Evolutionary conservation across 2,113 vertebrate genomes (phyloP), one percentile per base, ranked within the genome.

Genomic region (Ctenomys sociabilis): DNA sequence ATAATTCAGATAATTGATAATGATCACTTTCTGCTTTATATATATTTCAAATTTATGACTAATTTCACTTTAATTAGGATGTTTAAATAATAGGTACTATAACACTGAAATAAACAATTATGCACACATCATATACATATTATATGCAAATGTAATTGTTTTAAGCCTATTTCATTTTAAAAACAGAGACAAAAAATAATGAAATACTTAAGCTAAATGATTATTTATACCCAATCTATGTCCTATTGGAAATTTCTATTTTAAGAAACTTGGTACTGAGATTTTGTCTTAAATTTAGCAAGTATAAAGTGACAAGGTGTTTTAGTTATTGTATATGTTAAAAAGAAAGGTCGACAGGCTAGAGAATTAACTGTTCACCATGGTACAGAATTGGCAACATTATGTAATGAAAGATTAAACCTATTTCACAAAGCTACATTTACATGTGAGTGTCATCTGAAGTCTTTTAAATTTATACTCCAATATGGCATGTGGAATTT

Each of bases 291-390:
- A 43, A 40, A 93, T 96, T 95, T 96, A 93, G 19, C 68, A 70
- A 93, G 32, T 96, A 70, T 96, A 95, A 96, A 97, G 12, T 93
- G 37, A 64, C 96, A 84, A 95, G 45, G 85, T 70, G 96, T 96
- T 28, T 88, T 97, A 22, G 81, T 85, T 96, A 32, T 13, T 54
- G n/a, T 92, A 52, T 57, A 64, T 94, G 19, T 94, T 93, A n/a
- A 24, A 94, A 95, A 97, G 77, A 95, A 94, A 96, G 64, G 22
- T 95, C 95, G 40, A 75, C 95, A 2, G 78, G 45, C 88, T 66
- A 8, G 7, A 32, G 40, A 94, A 35, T 96, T 97, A 97, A 80
- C 8, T 95, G 54, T 97, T 70, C 16, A 96, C 0, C 1, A 61
- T n/a, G 49, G 59, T 80, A 80, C 16, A 96, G 96, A 97, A 88